Percentiles rank a stretch among this genome's conserved stretches.
phyloP scores from a whole-genome alignment of 2,888 invertebrate species.

The Orchestes rusci region DNA sequence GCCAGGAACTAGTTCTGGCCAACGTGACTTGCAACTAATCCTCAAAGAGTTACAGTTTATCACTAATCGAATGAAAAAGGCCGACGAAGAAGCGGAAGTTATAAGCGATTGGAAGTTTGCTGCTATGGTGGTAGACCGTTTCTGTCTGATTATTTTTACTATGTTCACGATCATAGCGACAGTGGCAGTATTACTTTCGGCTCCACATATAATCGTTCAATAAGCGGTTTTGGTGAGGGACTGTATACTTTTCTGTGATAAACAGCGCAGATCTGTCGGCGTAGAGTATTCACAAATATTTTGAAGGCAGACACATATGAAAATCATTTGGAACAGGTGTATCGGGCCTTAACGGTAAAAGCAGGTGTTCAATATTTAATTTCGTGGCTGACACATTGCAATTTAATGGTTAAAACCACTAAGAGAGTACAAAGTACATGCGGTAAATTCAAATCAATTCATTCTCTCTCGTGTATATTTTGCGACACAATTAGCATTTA shows the following conservation, averaged over 20 bases:
- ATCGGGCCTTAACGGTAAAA: too few relatives aligned
- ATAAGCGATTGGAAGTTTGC: slow-evolving; percentile 98
- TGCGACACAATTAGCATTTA: too few relatives aligned
- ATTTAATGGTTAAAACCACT: too few relatives aligned
- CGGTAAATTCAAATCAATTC: too few relatives aligned
- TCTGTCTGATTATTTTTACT: slow-evolving; percentile 93
- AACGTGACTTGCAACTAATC: slow-evolving; percentile 83
- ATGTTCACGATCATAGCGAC: slow-evolving; percentile 90
- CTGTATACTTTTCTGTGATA: slow-evolving; percentile 45
- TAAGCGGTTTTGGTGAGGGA: slow-evolving; percentile 41
- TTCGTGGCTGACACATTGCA: too few relatives aligned
- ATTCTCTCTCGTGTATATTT: too few relatives aligned
- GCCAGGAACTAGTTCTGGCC: slow-evolving; percentile 46
- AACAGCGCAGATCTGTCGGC: slow-evolving; percentile 41
- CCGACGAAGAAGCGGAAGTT: slow-evolving; percentile 87
- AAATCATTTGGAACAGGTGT: too few relatives aligned
- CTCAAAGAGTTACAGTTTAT: slow-evolving; percentile 91
- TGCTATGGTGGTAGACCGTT: slow-evolving; percentile 95
- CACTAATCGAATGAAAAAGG: slow-evolving; percentile 83
- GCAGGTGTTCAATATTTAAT: too few relatives aligned
- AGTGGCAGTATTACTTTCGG: slow-evolving; percentile 82
- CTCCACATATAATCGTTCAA: slow-evolving; percentile 93
- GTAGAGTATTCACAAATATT: slow-evolving; percentile 44
- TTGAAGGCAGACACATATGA: slow-evolving; percentile 45
- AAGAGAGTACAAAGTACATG: too few relatives aligned